Evolutionary conservation across 2,113 vertebrate genomes (phyloP), one percentile per base, ranked within the genome.

Genomic region (Engraulis encrasicolus): DNA sequence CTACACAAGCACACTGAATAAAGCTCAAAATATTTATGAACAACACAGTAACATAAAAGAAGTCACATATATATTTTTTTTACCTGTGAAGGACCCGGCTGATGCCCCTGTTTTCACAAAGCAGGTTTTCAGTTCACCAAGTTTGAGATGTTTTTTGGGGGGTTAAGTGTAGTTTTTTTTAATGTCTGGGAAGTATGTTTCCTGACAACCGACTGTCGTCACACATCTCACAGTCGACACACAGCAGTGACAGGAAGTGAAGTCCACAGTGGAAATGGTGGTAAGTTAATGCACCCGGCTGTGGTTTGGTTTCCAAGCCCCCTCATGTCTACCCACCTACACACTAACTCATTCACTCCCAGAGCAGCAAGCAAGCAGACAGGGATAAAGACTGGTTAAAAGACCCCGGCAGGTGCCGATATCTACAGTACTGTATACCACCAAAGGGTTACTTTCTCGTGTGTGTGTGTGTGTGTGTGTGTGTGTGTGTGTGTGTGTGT

Each of bases 231-330:
- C 80, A 74, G 45, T 23, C 78, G 83, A 34, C 18, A 40, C 84
- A 85, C 49, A 12, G 88, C 31, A 52, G 71, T 91, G 90, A 93
- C 95, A 95, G 95, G 95, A 95, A 92, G 93, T 95, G n/a, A 14
- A 85, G 92, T 93, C 92, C 94, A 85, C 84, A 79, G 81, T 48
- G 85, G 85, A 78, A 49, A 85, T 74, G 83, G 40, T 54, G 86
- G 85, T 86, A 82, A 52, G 89, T 90, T 90, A 74, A 90, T 87
- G 79, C 85, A 74, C 88, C 90, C 91, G 93, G 86, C 84, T 94
- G 94, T 92, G 94, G 94, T 95, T 95, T 92, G 94, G 94, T 95
- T 95, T 92, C 83, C 82, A 85, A 93, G 89, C 91, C 92, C 94
- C 94, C 94, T 74, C 82, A 79, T 3, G 90, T 92, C 86, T 91